Conservation (phyloP, 2,113 vertebrate species). For the Monarcha castaneiventris region DNA sequence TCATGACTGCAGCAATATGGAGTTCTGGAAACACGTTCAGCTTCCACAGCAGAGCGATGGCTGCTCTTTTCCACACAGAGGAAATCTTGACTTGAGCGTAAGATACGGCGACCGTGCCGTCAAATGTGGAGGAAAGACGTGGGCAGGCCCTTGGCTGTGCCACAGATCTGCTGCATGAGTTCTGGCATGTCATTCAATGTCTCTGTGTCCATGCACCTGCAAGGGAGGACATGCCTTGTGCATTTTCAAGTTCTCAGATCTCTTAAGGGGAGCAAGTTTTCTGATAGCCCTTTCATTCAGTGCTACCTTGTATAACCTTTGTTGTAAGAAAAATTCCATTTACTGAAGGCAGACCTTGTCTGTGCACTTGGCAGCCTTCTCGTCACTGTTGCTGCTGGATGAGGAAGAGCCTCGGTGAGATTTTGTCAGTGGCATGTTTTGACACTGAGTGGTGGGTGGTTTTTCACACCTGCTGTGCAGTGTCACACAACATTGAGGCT, state of each 20-base stretch:
- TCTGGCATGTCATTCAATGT: neutral
- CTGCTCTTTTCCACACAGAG: neutral
- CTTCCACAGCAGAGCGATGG: neutral
- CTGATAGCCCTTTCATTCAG: neutral
- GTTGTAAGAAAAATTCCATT: neutral
- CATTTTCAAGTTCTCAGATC: neutral
- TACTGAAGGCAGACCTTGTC: neutral
- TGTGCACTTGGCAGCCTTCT: neutral
- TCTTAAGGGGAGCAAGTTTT: neutral
- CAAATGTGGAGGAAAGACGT: too few species aligned
- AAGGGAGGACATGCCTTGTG: neutral
- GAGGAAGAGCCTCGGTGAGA: neutral
- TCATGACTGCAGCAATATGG: slow-evolving; percentile 33
- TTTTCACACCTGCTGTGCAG: neutral
- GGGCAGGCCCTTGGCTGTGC: neutral
- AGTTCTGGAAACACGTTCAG: neutral
- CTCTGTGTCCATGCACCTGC: neutral
- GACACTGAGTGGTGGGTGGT: neutral
- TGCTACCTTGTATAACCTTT: neutral
- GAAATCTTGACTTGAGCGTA: neutral
- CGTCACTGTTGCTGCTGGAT: neutral
- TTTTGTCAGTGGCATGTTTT: neutral
- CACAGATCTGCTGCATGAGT: neutral
- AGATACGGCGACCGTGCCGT: neutral
- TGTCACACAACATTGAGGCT: neutral